Base-by-base conservation (phyloP, 2,888 invertebrate genomes). In the Orthosia incerta region DNA sequence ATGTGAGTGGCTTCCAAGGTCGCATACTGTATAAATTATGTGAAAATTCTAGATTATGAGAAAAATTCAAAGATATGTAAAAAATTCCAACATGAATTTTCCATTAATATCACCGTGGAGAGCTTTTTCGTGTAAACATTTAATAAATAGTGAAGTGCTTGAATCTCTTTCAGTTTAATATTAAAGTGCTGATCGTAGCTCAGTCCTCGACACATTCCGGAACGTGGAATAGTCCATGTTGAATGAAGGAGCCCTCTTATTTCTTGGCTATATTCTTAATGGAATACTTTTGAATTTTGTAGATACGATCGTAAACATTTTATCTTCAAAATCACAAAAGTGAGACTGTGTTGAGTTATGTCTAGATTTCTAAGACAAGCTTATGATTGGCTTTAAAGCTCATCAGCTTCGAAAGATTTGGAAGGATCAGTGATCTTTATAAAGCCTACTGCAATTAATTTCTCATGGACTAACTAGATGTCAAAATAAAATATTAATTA, bases 231-330 rank as follows among this genome's bases (percentile, higher is more conserved):
- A n/a, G n/a, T n/a, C 9, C 50, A 50, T 61, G 65, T 81, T 61
- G 15, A 61, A 76, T 20, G 53, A 16, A 26, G 23, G 7, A 26
- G 65, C 20, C 11, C 53, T 60, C 45, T 48, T 61, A 45, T 61
- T 48, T 48, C 63, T 16, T 18, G 5, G 2, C 9, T 26, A 39
- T 55, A 23, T 51, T 57, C 23, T 46, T 31, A 16, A 12, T 39
- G 31, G 11, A 72, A 74, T 72, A 74, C 23, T 61, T 46, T 74
- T 61, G 46, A 48, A 48, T 39, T 48, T 31, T 71, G 20, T 4
- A 39, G 18, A 31, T 12, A 20, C 11, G n/a, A 23, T 3, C 23
- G 13, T 0, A 13, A 45, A 26, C 39, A 15, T 74, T 23, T 12
- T 5, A 45, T 48, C n/a, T 46, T 18, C 9, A 16, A 69, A 66